Percentiles rank a stretch among this genome's conserved stretches.
These are phyloP conservation scores for Chromoteleia sp. DNA, from an alignment of 2,888 invertebrate genomes.

Conservation along the genomic window DNA sequence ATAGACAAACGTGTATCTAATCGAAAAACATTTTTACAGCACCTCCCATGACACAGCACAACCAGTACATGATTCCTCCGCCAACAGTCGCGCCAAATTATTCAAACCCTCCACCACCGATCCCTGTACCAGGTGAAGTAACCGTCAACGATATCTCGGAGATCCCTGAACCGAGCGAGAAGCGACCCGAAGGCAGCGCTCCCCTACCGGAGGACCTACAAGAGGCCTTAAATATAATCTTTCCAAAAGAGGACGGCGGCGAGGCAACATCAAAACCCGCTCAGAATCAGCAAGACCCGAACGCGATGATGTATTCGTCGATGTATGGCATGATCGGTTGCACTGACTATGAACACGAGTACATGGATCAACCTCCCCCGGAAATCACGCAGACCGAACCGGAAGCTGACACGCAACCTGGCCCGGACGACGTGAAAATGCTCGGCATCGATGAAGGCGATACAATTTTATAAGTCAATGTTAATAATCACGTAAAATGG, in stretches of 20 bases:
- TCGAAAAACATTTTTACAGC: slow-evolving; percentile 26
- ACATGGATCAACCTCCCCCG: slow-evolving; percentile 83
- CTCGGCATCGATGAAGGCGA: slow-evolving; percentile 94
- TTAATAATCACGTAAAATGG: not conserved
- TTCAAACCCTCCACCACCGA: slow-evolving; percentile 78
- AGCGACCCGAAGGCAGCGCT: slow-evolving; percentile 84
- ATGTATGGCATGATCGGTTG: slow-evolving; percentile 83
- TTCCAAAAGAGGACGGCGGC: slow-evolving; percentile 86
- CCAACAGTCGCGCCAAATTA: slow-evolving; percentile 75
- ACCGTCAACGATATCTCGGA: slow-evolving; percentile 81
- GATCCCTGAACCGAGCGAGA: slow-evolving; percentile 84
- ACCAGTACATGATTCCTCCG: slow-evolving; percentile 64
- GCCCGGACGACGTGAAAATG: slow-evolving; percentile 92
- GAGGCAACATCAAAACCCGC: slow-evolving; percentile 68
- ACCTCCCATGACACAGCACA: slow-evolving; percentile 77
- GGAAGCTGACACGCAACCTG: slow-evolving; percentile 83
- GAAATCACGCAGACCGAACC: slow-evolving; percentile 81
- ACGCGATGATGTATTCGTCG: slow-evolving; percentile 81
- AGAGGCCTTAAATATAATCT: slow-evolving; percentile 89
- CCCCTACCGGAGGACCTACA: slow-evolving; percentile 88
- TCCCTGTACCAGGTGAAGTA: slow-evolving; percentile 64
- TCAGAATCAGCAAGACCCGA: slow-evolving; percentile 76
- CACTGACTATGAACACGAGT: slow-evolving; percentile 81
- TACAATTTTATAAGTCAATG: slow-evolving; percentile 80
- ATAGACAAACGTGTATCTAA: too few species aligned